Conservation (phyloP, 2,797 vertebrate genomes). For the Anguilla marmorata region DNA sequence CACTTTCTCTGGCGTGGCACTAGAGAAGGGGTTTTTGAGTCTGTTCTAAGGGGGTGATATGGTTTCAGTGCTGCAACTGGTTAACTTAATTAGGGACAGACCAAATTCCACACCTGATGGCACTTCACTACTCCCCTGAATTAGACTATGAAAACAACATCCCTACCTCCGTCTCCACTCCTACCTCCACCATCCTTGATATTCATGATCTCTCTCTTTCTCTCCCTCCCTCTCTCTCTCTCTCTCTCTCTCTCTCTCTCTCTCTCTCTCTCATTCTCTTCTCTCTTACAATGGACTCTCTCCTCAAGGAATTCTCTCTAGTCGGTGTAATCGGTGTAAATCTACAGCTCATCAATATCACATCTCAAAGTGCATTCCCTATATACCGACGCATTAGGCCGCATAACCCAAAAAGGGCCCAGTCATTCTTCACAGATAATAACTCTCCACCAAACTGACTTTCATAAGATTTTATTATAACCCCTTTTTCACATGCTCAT, state of each 20-base stretch:
- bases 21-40: too few relatives aligned
- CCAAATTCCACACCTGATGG: background rate
- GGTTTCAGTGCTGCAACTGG: background rate
- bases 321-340: background rate
- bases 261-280: background rate
- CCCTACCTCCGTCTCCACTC: background rate
- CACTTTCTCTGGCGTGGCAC: too few relatives aligned
- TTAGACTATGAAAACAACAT: background rate
- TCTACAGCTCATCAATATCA: constrained; percentile 4
- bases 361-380: background rate
- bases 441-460: background rate
- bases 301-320: background rate
- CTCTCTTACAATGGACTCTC: background rate
- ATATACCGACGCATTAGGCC: background rate
- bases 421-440: background rate
- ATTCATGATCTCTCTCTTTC: background rate
- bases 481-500: background rate
- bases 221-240: too few relatives aligned
- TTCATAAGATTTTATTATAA: background rate
- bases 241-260: background rate
- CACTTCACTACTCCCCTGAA: background rate
- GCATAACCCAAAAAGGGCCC: background rate
- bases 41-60: background rate
- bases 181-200: too few relatives aligned
- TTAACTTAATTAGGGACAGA: background rate